Evolutionary conservation across 2,888 invertebrate species (phyloP), one percentile per base, ranked within the genome.

Genomic region (Drosophila emarginata): DNA sequence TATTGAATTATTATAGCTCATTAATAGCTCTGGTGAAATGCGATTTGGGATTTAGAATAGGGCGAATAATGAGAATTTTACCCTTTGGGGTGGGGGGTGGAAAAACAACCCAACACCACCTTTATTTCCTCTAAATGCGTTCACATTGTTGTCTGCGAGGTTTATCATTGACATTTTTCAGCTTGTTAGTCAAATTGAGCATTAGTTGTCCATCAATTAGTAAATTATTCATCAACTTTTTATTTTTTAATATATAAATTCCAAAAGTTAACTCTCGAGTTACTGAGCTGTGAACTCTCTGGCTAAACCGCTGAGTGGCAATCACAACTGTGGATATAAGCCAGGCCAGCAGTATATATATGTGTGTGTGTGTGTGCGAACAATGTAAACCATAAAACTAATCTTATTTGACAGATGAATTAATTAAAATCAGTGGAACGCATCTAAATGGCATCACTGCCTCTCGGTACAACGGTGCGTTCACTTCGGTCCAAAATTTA

Each of bases 401-500:
- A 90, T 89, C 89, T 87, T 83, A 80, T 90, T 88, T 90, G 90
- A 89, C 90, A 89, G 88, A 82, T 88, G 90, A 90, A 88, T 89
- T 89, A 88, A 89, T 89, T 89, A 88, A 89, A 89, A 88, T 89
- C 90, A 83, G 86, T 78, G 76, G 74, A 82, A 79, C 77, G 77
- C 83, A 88, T 87, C 89, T 84, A 80, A 74, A 73, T 72, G 87
- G 68, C 87, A 67, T 74, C 72, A 61, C 53, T 45, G 79, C 14
- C 71, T 32, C 52, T 52, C 72, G 61, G 39, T 40, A 39, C 2
- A 9, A 9, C 32, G 32, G 32, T n/a, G 60, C 50, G 53, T 60
- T 68, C 61, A 12, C 28, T 12, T 11, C 14, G 4, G 12, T 26
- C 50, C 54, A 39, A 79, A 75, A 85, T 86, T 71, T 68, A 83